Evolutionary conservation across 2,113 vertebrate species (phyloP), one percentile per base, ranked within the genome.

Genomic region (Mobula birostris): DNA sequence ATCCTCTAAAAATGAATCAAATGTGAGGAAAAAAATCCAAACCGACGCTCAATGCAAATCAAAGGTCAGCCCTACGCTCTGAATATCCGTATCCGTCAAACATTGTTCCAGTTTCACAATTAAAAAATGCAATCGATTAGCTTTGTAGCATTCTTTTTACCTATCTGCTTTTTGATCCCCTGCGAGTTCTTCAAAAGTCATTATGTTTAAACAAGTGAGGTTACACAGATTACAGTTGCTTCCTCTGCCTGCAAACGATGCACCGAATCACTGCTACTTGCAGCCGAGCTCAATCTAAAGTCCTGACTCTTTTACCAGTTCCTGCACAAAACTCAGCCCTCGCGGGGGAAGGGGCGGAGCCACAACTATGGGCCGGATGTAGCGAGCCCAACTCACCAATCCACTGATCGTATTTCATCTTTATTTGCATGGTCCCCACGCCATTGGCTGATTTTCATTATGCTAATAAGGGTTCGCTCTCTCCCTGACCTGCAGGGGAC

Each of bases 171-270:
- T 95, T 94, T 96, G 96, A 11, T 97, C 97, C 95, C 96, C 96
- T 94, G 95, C 94, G 61, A 95, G 95, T 94, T 97, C 97, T 70
- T 97, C 97, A 95, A 97, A 97, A 96, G 97, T 97, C 97, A 97
- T 97, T 95, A 96, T 97, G 96, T 96, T 97, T 96, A 96, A 96
- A 96, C 96, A 94, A 95, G 94, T 94, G 91, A 94, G 68, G 17
- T 94, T 94, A 58, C 83, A 58, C 0, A 79, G 93, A 61, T 14
- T 27, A 40, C 29, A 36, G 40, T 17, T 24, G 92, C 0, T 94
- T 76, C 56, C 32, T 77, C 24, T 77, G 70, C 63, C 8, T 93
- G 68, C 92, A 76, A 58, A 48, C 1, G 40, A 70, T 74, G 70
- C 63, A 78, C 48, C 27, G 3, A 77, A 29, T 94, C 48, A 24